Conservation (phyloP, 2,113 vertebrate genomes). For the Gymnorhina tibicen region DNA sequence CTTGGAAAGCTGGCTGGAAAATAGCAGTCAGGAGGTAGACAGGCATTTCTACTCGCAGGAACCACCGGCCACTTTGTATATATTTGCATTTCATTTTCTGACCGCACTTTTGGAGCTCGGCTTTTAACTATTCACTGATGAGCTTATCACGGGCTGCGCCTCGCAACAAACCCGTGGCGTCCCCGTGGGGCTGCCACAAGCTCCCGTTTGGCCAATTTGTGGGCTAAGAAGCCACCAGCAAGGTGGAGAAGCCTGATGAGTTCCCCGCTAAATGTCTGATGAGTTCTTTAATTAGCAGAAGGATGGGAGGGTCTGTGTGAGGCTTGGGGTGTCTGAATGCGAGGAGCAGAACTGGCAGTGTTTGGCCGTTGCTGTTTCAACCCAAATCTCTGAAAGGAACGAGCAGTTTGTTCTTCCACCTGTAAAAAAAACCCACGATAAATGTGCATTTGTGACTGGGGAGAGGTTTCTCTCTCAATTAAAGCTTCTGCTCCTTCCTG, state of each 20-base stretch:
- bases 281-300: background rate
- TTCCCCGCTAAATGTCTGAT: background rate
- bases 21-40: background rate
- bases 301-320: background rate
- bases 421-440: accelerated
- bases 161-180: accelerated
- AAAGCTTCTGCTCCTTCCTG: background rate
- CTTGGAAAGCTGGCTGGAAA: conserved; percentile 53
- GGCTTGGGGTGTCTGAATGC: background rate
- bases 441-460: accelerated
- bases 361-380: accelerated
- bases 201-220: accelerated
- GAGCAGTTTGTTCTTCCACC: background rate
- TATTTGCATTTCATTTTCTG: conserved; percentile 39
- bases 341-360: accelerated
- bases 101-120: background rate
- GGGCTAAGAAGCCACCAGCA: background rate
- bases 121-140: background rate
- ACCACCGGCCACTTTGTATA: background rate
- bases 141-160: accelerated
- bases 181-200: background rate
- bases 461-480: background rate
- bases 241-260: background rate
- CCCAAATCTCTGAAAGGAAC: background rate
- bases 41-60: background rate